phyloP scores from a whole-genome alignment of 2,113 vertebrate species.

The Gallinago jamesoni region DNA sequence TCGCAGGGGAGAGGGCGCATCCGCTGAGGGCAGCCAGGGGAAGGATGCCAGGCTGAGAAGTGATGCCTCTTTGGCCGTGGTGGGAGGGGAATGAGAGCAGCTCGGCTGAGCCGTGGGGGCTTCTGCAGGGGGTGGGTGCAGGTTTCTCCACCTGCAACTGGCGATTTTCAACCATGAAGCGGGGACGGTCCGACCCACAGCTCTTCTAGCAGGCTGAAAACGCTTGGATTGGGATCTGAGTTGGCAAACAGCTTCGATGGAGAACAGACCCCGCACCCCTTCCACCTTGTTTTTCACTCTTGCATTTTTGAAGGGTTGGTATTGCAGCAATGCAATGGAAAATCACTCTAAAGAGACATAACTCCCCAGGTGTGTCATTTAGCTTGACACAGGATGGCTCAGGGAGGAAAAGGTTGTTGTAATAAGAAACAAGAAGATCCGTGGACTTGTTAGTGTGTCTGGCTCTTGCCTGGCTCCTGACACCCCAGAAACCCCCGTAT shows the following conservation, averaged over 20 bases:
- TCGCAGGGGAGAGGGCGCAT: fast-evolving
- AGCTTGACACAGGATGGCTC: too few relatives aligned
- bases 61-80: neutral
- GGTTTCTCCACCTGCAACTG: neutral
- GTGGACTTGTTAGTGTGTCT: fast-evolving
- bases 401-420: neutral
- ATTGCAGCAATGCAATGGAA: neutral
- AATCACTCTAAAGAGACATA: neutral
- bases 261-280: neutral
- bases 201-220: neutral
- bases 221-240: neutral
- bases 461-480: neutral
- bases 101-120: neutral
- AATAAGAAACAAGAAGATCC: neutral
- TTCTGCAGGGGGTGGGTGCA: neutral
- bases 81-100: neutral
- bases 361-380: fast-evolving
- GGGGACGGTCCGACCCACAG: neutral
- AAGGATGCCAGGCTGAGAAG: neutral
- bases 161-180: neutral
- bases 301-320: neutral
- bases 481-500: neutral
- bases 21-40: neutral
- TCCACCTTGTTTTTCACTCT: neutral
- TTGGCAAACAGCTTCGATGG: neutral